These are phyloP conservation scores for Tamandua tetradactyla DNA, from an alignment of 2,797 vertebrate species.

Conservation along the genomic window DNA sequence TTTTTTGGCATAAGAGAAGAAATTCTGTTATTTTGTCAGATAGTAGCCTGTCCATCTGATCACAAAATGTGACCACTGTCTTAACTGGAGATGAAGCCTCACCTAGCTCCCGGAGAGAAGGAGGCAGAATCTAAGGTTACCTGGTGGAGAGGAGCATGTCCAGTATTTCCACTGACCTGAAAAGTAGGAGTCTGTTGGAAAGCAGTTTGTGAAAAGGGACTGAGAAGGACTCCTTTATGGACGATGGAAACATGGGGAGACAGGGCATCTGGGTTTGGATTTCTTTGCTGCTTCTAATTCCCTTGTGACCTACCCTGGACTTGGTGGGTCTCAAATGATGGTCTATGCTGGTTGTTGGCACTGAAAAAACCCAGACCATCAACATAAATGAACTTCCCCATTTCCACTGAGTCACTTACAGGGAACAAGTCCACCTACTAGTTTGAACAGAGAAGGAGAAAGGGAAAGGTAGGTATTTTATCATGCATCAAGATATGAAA, in stretches of 20 bases:
- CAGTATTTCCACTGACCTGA: constrained; percentile 74
- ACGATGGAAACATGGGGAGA: not conserved
- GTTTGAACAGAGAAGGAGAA: not conserved
- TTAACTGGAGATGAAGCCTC: constrained; percentile 17
- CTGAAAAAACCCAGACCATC: not conserved
- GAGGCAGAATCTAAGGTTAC: constrained; percentile 62
- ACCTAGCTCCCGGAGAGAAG: not conserved
- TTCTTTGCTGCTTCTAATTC: not conserved
- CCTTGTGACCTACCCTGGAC: not conserved
- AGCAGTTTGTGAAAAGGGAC: not conserved
- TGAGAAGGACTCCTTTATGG: not conserved
- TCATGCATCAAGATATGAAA: not conserved
- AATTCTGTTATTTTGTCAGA: constrained; percentile 35
- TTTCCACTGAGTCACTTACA: not conserved
- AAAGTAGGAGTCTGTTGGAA: constrained; percentile 47
- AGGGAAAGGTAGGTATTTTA: not conserved
- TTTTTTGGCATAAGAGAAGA: constrained; percentile 36
- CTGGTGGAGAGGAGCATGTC: not conserved
- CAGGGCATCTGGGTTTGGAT: not conserved
- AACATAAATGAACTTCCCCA: not conserved
- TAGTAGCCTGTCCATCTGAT: constrained; percentile 26
- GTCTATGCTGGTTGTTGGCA: not conserved
- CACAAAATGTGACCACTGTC: not conserved
- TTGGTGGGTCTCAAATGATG: not conserved
- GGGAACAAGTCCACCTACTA: not conserved